These are phyloP conservation scores for Tiliqua scincoides DNA, from an alignment of 2,113 vertebrate species.

Conservation along the genomic window DNA sequence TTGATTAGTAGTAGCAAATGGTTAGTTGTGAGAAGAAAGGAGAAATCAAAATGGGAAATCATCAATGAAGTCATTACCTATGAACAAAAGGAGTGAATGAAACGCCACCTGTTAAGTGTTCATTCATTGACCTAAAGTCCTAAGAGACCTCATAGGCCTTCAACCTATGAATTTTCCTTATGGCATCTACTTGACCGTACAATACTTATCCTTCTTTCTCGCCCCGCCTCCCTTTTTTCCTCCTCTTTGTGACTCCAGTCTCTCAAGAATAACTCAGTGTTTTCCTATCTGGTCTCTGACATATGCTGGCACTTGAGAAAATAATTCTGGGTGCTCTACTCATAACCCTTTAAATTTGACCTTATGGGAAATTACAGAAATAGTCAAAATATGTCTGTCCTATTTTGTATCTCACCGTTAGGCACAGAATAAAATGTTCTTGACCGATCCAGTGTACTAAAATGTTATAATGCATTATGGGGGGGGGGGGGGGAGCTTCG, in stretches of 20 bases:
- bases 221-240: no score
- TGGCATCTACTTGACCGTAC: background rate
- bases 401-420: background rate
- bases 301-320: background rate
- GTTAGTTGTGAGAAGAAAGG: background rate
- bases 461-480: background rate
- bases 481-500: background rate
- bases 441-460: background rate
- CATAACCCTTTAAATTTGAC: background rate
- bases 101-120: background rate
- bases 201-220: background rate
- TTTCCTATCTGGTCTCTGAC: background rate
- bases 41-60: no score
- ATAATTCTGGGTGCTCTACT: background rate
- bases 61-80: background rate
- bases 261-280: background rate
- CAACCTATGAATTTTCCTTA: background rate
- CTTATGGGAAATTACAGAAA: background rate
- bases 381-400: no score
- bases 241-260: background rate
- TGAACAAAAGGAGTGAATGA: background rate
- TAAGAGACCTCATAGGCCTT: background rate
- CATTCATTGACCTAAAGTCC: background rate
- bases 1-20: background rate
- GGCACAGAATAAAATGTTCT: background rate